Evolutionary conservation across 2,797 vertebrate species (phyloP), one percentile per base, ranked within the genome.

Genomic region (Poliocrania exsul): DNA sequence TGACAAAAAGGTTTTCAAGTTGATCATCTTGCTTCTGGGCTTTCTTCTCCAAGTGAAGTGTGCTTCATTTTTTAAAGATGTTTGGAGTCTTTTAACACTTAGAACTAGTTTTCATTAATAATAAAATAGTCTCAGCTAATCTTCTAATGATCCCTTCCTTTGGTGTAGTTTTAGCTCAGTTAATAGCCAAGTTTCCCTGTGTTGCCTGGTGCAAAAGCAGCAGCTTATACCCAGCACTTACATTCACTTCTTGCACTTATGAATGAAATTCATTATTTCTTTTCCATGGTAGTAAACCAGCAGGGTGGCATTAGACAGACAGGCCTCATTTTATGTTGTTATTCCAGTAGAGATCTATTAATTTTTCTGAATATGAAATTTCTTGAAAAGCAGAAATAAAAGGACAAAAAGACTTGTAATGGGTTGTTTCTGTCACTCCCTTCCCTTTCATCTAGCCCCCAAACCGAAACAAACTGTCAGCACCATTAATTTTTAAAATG

Each of bases 391-490:
- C 35, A 61, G 53, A 88, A 90, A 78, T 81, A 16, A 79, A 93
- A 86, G 58, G 37, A 56, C 24, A 49, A 86, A 92, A 66, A 46
- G 46, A 72, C 31, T 86, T 35, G 47, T 54, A 86, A 91, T 47
- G 44, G 50, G 46, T 69, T 82, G 82, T 86, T 84, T 70, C 86
- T 93, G 77, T 67, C 91, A 78, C 14, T 94, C 57, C 78, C 10
- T 80, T 85, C 57, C 33, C 46, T 92, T 94, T 88, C 17, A 1
- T 91, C 82, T 81, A 10, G 1, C 50, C 65, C 51, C 26, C 16
- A 56, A 88, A 92, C 88, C 54, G 92, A 91, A 96, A 90, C 26
- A 88, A 95, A 92, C 42, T 79, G 85, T 93, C 94, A 96, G 90
- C 62, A 84, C 40, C 70, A 91, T 92, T 90, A 88, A 90, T 86